phyloP scores from a whole-genome alignment of 2,113 vertebrate genomes.

The Lathamus discolor region DNA sequence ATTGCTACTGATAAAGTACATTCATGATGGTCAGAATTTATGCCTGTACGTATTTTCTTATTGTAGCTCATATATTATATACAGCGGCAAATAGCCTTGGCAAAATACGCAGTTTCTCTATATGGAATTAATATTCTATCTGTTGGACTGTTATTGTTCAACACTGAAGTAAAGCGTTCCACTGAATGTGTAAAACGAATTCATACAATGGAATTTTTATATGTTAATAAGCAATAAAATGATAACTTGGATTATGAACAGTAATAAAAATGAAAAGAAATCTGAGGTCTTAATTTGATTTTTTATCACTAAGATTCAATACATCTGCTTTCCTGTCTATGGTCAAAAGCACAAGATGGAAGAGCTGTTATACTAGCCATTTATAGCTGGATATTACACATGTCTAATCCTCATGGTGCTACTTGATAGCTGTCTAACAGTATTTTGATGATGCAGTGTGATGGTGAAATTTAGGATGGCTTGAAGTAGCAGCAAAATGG shows the following conservation, averaged over 20 bases:
- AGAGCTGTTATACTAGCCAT: background rate
- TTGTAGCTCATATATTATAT: background rate
- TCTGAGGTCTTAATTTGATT: background rate
- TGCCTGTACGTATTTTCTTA: background rate
- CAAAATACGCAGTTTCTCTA: background rate
- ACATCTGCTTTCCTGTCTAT: background rate
- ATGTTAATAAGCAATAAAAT: background rate
- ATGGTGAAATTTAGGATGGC: background rate
- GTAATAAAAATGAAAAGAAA: background rate
- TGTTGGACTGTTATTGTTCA: background rate
- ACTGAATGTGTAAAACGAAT: background rate
- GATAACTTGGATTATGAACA: background rate
- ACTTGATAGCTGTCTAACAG: conserved; percentile 1
- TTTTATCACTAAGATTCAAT: background rate
- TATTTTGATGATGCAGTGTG: background rate
- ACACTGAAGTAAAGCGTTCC: background rate
- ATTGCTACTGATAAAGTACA: background rate
- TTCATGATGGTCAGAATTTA: background rate
- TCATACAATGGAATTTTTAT: background rate
- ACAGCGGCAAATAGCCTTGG: background rate
- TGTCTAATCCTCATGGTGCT: conserved; percentile 1
- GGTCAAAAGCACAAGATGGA: background rate
- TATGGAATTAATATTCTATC: background rate
- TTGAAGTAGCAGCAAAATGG: background rate
- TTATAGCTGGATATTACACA: background rate